A percentile compares a stretch with the other conserved stretches of the same genome.
Evolutionary conservation across 2,113 vertebrate species (phyloP).

Genomic region (Etheostoma cragini): DNA sequence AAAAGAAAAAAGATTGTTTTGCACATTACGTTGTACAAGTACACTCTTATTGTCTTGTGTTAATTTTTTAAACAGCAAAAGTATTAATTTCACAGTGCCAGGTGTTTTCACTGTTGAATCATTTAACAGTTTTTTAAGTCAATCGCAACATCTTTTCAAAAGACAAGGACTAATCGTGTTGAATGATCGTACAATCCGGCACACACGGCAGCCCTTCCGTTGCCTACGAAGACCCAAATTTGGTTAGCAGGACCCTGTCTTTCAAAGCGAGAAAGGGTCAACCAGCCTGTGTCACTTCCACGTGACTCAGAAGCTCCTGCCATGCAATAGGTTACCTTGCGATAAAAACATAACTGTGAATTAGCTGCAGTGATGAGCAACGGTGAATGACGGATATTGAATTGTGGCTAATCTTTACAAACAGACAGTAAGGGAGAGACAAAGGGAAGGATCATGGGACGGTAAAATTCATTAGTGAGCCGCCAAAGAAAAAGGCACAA

Average conservation of each 20-base stretch:
- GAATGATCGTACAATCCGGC: slow-evolving; percentile 10
- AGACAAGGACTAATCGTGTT: too few species aligned
- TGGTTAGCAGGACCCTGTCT: slow-evolving; percentile 24
- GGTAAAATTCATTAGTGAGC: slow-evolving; percentile 68
- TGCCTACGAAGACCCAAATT: background rate
- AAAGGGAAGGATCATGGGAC: slow-evolving; percentile 44
- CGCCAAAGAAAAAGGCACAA: slow-evolving; percentile 56
- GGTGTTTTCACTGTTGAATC: too few species aligned
- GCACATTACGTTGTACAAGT: too few species aligned
- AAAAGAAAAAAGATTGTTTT: too few species aligned
- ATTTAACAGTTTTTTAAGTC: too few species aligned
- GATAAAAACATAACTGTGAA: slow-evolving; percentile 32
- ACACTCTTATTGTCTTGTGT: too few species aligned
- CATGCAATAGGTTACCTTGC: background rate
- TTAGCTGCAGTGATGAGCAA: slow-evolving; percentile 18
- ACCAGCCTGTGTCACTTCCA: slow-evolving; percentile 26
- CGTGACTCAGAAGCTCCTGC: slow-evolving; percentile 7
- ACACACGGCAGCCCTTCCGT: slow-evolving; percentile 2
- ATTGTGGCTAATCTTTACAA: slow-evolving; percentile 58
- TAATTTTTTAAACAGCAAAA: too few species aligned
- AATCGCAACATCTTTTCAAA: too few species aligned
- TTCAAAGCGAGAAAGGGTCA: slow-evolving; percentile 30
- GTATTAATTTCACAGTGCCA: too few species aligned
- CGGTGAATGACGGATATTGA: slow-evolving; percentile 46
- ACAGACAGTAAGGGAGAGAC: slow-evolving; percentile 47